Evolutionary conservation across 1,140 invertebrate species (phyloP).

Genomic region (Drosophila melanogaster): Release_6_plus_ISO1_MT NT_033779.5:4563501-4564000

Average conservation of each 20-base stretch:
- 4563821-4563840: constrained; percentile 91
- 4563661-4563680: constrained; percentile 85
- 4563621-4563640: constrained; percentile 55
- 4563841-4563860: constrained; percentile 93
- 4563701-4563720: constrained; percentile 90
- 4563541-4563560: constrained; percentile 31
- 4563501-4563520: constrained; percentile 67
- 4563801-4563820: constrained; percentile 87
- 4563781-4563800: constrained; percentile 90
- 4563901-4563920: constrained; percentile 90
- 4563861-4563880: constrained; percentile 91
- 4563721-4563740: constrained; percentile 91
- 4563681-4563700: constrained; percentile 89
- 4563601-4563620: constrained; percentile 58
- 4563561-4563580: constrained; percentile 39
- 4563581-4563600: constrained; percentile 53
- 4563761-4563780: constrained; percentile 89
- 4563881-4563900: constrained; percentile 92
- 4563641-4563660: neutral
- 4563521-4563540: constrained; percentile 40
- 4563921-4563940: constrained; percentile 92
- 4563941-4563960: constrained; percentile 91
- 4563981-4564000: constrained; percentile 95
- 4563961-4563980: constrained; percentile 92
- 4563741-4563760: constrained; percentile 89